Conservation (phyloP, 2,888 invertebrate genomes). For the Acleris sparsana region DNA sequence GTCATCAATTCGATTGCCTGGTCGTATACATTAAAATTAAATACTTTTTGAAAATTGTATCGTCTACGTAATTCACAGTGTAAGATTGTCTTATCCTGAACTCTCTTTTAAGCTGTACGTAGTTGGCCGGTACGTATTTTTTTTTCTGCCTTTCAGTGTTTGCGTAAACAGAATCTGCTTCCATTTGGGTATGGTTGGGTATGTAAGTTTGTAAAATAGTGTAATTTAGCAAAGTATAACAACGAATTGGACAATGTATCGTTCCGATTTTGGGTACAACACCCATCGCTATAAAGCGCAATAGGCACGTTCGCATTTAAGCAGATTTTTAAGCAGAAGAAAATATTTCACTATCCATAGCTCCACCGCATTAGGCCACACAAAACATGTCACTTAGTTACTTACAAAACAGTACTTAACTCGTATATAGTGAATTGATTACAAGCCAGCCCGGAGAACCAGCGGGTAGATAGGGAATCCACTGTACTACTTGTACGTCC, state of each 20-base stretch:
- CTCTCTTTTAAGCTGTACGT: constrained; percentile 7
- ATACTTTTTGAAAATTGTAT: constrained; percentile 36
- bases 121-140: constrained; percentile 27
- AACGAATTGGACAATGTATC: constrained; percentile 34
- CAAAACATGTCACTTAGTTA: constrained; percentile 39
- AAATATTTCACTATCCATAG: constrained; percentile 13
- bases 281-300: constrained; percentile 39
- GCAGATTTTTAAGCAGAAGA: constrained; percentile 6
- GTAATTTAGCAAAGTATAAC: constrained; percentile 25
- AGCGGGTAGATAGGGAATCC: constrained; percentile 5
- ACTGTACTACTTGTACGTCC: constrained; percentile 11
- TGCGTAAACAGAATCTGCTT: constrained; percentile 37
- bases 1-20: constrained; percentile 37
- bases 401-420: constrained; percentile 9
- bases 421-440: constrained; percentile 19
- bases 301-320: constrained; percentile 28
- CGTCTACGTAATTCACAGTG: constrained; percentile 26
- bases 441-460: constrained; percentile 8
- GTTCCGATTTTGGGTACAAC: constrained; percentile 29
- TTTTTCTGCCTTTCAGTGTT: constrained; percentile 32
- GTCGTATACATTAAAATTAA: constrained; percentile 37
- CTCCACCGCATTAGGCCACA: constrained; percentile 41
- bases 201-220: constrained; percentile 28
- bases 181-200: constrained; percentile 37
- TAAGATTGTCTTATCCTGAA: constrained; percentile 9